These are phyloP conservation scores for Tychaedon coryphoeus DNA, from an alignment of 2,113 vertebrate species.

Conservation along the genomic window DNA sequence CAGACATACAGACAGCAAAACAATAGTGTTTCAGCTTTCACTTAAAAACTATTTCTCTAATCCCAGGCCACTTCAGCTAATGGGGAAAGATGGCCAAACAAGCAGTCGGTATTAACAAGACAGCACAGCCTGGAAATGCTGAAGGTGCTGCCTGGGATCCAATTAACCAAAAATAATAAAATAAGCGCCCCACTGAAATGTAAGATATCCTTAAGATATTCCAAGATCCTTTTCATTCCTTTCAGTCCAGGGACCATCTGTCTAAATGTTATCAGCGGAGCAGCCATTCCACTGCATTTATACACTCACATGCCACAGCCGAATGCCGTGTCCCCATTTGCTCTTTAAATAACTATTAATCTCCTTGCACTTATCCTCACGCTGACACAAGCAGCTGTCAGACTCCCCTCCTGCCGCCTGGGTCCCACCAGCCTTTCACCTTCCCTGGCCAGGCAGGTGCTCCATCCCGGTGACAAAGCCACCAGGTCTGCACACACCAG, in stretches of 20 bases:
- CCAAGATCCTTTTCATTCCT: constrained; percentile 61
- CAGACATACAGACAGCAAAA: constrained; percentile 30
- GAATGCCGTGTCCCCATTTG: constrained; percentile 78
- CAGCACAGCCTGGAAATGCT: neutral
- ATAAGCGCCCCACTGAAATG: neutral
- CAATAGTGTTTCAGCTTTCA: constrained; percentile 38
- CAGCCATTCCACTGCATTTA: constrained; percentile 82
- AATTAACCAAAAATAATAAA: neutral
- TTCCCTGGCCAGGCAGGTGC: constrained; percentile 72
- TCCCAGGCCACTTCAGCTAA: neutral
- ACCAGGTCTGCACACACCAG: neutral
- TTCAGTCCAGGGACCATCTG: constrained; percentile 70
- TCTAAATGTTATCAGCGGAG: constrained; percentile 43
- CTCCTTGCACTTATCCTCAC: constrained; percentile 81
- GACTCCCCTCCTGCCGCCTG: constrained; percentile 12
- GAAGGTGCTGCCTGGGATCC: neutral
- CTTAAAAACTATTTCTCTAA: constrained; percentile 29
- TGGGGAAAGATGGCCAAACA: neutral
- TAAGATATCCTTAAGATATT: constrained; percentile 27
- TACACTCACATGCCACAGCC: constrained; percentile 82
- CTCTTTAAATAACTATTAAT: constrained; percentile 89
- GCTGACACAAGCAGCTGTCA: constrained; percentile 85
- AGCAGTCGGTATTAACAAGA: neutral
- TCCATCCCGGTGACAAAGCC: constrained; percentile 43
- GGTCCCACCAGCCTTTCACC: constrained; percentile 13